Conservation (phyloP, 2,797 vertebrate genomes). For the Falco peregrinus region DNA sequence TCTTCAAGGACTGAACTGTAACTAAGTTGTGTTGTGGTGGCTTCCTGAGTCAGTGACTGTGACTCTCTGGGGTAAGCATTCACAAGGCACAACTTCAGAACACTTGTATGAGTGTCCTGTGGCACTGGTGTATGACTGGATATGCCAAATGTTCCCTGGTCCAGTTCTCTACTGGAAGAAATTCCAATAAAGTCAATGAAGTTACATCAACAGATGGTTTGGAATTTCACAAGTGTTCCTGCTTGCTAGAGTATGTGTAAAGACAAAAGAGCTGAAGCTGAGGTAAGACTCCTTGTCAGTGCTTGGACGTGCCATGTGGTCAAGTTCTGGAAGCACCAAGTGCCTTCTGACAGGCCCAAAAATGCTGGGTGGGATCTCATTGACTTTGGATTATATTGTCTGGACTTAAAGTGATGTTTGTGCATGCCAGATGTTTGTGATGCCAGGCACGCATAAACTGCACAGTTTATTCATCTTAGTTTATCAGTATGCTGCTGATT, state of each 20-base stretch:
- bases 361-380: not conserved
- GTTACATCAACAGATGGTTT: not conserved
- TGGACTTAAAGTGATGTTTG: not conserved
- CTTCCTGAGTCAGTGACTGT: not conserved
- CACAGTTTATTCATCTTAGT: not conserved
- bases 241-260: not conserved
- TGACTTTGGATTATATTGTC: not conserved
- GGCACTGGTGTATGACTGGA: fast-evolving
- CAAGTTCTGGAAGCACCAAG: not conserved
- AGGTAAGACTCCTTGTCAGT: not conserved
- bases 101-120: not conserved
- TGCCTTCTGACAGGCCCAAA: not conserved
- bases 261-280: not conserved
- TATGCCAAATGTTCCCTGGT: not conserved
- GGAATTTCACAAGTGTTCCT: not conserved
- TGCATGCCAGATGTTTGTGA: not conserved
- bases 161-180: not conserved
- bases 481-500: not conserved
- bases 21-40: not conserved
- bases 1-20: not conserved
- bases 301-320: not conserved
- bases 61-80: not conserved
- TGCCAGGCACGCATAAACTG: not conserved
- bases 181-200: not conserved
- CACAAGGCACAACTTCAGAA: not conserved